Conservation (phyloP, 2,113 vertebrate genomes). For the Nycticryphes semicollaris region DNA sequence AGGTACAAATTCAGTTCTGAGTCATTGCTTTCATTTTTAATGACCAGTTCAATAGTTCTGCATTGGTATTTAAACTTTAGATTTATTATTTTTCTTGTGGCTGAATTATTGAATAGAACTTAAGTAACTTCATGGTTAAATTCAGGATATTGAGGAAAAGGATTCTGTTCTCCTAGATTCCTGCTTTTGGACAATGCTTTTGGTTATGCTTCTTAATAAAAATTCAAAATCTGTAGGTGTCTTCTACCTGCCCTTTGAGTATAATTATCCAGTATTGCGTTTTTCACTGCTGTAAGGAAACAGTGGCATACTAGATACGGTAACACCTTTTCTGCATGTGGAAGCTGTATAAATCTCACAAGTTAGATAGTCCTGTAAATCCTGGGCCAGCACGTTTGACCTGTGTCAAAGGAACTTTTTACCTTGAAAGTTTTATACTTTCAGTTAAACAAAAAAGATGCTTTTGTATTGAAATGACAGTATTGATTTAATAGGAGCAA, state of each 20-base stretch:
- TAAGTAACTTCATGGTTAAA: not conserved
- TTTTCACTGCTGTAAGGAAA: not conserved
- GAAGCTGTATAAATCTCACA: not conserved
- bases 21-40: not conserved
- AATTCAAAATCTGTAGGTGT: not conserved
- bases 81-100: not conserved
- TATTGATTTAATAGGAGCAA: not conserved
- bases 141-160: not conserved
- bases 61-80: not conserved
- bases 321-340: not conserved
- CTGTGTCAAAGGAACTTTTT: not conserved
- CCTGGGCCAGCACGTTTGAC: not conserved
- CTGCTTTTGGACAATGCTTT: not conserved
- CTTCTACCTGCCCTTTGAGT: not conserved
- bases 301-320: not conserved
- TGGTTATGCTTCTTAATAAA: constrained; percentile 1
- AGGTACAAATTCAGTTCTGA: not conserved
- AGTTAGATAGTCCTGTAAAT: not conserved
- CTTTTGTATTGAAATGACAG: not conserved
- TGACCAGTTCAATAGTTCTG: not conserved
- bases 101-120: not conserved
- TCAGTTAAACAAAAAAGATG: not conserved
- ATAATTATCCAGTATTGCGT: not conserved
- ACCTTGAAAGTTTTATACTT: not conserved
- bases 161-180: not conserved